Base-by-base conservation (phyloP, 2,888 invertebrate species). In the Tetragonisca angustula region DNA sequence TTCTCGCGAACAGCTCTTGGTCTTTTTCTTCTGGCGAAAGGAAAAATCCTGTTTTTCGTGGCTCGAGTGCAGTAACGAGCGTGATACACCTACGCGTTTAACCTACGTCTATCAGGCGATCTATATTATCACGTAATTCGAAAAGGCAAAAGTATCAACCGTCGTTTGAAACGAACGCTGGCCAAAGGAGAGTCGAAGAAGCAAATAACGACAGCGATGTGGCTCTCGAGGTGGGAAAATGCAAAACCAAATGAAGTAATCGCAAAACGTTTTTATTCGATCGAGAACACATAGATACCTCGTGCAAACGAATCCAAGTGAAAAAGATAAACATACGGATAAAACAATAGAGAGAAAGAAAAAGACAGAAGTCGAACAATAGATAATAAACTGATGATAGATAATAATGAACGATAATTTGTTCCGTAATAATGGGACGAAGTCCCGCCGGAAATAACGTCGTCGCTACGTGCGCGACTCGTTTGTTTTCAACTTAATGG, bases 1-100 rank as follows among this genome's bases (percentile, higher is more conserved):
- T 50, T 11, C 54, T 69, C 54, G 81, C 80, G 92, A 92, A 92
- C 83, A 90, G 91, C 89, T 81, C 80, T 86, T 91, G 91, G 88
- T 86, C 86, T 43, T 43, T 43, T 43, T 11, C n/a, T 36, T 36
- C 9, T 71, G 67, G 65, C 69, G 36, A 76, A 77, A 67, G 50
- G 24, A 36, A 19, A 19, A 50, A 73, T 24, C 24, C 17, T 52
- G 36, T 19, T 6, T 68, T 2, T 32, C 59, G 27, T n/a, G 59
- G 24, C 19, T 65, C 21, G 6, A n/a, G 13, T 67, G 54, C 52
- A n/a, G 5, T n/a, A 32, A 69, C 9, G 13, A 15, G 21, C 15
- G 27, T 2, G 3, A 32, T 54, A 70, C n/a, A 70, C 17, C 4
- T 36, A 36, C 19, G n/a, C 27, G 13, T 50, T 11, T 50, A 27